These are phyloP conservation scores for Nemapogon koenigi DNA, from an alignment of 2,888 invertebrate species.

Conservation along the genomic window DNA sequence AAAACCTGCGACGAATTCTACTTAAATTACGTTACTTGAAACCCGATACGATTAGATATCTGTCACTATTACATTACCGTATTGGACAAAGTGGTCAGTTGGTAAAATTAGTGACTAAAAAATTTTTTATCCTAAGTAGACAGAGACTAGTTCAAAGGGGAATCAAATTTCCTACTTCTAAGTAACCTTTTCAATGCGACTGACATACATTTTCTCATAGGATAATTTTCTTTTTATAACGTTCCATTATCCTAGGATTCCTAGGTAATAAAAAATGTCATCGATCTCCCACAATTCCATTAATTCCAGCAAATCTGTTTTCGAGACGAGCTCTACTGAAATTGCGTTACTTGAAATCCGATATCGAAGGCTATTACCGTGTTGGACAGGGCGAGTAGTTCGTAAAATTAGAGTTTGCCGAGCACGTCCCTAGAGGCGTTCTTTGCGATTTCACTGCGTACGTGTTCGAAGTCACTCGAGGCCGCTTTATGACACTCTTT, in stretches of 20 bases:
- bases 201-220: too few species aligned
- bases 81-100: neutral
- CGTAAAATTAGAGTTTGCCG: constrained; percentile 11
- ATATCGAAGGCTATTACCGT: constrained; percentile 32
- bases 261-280: constrained; percentile 36
- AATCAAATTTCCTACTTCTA: too few species aligned
- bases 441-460: constrained; percentile 13
- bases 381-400: neutral
- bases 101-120: constrained; percentile 13
- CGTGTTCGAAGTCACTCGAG: constrained; percentile 17
- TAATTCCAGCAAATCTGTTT: neutral
- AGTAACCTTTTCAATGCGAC: too few species aligned
- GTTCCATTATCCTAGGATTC: too few species aligned
- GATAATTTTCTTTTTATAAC: too few species aligned
- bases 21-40: constrained; percentile 48
- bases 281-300: neutral
- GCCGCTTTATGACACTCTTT: constrained; percentile 24
- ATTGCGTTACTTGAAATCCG: constrained; percentile 54
- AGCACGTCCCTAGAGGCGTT: constrained; percentile 12
- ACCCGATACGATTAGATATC: constrained; percentile 47
- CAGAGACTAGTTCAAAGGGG: too few species aligned
- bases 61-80: too few species aligned
- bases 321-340: constrained; percentile 18
- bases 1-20: constrained; percentile 5
- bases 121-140: too few species aligned